A percentile compares a stretch with the other conserved stretches of the same genome.
phyloP scores from a whole-genome alignment of 2,888 invertebrate species.

The Thysanoteuthis rhombus region DNA sequence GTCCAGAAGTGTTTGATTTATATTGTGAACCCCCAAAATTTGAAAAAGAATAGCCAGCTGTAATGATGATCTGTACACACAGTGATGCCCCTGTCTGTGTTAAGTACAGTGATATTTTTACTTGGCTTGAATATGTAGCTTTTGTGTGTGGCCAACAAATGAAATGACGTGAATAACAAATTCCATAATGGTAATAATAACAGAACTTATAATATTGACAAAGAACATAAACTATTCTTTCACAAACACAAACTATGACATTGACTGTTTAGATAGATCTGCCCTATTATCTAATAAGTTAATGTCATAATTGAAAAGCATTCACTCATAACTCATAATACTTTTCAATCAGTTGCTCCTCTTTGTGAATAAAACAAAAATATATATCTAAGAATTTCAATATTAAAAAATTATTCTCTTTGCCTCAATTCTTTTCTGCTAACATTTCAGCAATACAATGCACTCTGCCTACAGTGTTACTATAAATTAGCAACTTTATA shows the following conservation, averaged over 20 bases:
- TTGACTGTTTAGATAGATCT: not conserved
- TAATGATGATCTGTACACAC: not conserved
- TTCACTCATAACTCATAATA: not conserved
- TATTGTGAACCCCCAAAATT: not conserved
- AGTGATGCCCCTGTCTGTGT: not conserved
- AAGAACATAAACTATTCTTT: not conserved
- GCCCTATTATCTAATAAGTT: not conserved
- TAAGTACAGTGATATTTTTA: not conserved
- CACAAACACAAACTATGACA: not conserved
- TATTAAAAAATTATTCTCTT: not conserved
- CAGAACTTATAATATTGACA: not conserved
- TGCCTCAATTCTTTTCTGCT: not conserved
- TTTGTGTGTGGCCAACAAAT: not conserved
- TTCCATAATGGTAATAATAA: not conserved
- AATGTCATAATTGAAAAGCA: slow-evolving; percentile 12
- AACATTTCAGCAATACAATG: not conserved
- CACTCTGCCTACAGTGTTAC: not conserved
- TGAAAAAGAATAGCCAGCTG: not conserved
- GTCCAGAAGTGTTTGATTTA: slow-evolving; percentile 13
- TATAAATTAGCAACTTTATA: not conserved
- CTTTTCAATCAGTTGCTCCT: not conserved
- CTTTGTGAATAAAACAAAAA: not conserved
- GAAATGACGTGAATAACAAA: not conserved
- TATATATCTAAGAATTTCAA: not conserved
- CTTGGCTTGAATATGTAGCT: not conserved